These are phyloP conservation scores for Coptotermes formosanus DNA, from an alignment of 1,140 invertebrate species.

Conservation along the genomic window DNA sequence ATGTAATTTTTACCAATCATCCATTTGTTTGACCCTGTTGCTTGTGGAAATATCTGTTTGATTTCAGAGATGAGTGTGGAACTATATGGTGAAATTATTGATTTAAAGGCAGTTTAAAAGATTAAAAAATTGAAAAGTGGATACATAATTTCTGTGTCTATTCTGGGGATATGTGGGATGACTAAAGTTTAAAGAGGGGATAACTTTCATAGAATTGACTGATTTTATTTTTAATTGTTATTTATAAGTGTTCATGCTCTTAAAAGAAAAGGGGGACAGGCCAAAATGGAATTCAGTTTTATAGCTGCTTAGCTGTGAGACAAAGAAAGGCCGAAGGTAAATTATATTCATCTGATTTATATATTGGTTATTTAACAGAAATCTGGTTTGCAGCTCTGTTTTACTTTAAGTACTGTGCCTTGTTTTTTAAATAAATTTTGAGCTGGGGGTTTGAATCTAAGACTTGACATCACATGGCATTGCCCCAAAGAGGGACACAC, in stretches of 20 bases:
- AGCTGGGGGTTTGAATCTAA: background rate
- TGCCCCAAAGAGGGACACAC: background rate
- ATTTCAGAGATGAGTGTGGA: background rate
- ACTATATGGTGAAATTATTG: conserved; percentile 7
- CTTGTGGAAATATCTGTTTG: background rate
- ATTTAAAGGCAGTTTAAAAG: conserved; percentile 3
- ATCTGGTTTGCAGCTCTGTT: background rate
- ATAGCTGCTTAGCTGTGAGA: background rate
- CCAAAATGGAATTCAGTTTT: background rate
- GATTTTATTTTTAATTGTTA: conserved; percentile 13
- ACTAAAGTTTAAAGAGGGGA: background rate
- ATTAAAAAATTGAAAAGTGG: background rate
- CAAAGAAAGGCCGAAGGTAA: background rate
- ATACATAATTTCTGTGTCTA: background rate
- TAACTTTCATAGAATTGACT: background rate
- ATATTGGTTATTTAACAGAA: background rate
- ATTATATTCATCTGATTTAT: conserved; percentile 7
- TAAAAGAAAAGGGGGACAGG: background rate
- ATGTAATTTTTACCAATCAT: conserved; percentile 1
- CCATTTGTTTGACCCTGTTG: background rate
- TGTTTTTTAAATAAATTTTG: conserved; percentile 8
- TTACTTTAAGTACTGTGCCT: background rate
- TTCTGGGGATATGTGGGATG: background rate
- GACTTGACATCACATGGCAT: background rate
- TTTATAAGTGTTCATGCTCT: background rate